Conservation (phyloP, 1,140 invertebrate genomes). For the Paracyclopina nana region DNA sequence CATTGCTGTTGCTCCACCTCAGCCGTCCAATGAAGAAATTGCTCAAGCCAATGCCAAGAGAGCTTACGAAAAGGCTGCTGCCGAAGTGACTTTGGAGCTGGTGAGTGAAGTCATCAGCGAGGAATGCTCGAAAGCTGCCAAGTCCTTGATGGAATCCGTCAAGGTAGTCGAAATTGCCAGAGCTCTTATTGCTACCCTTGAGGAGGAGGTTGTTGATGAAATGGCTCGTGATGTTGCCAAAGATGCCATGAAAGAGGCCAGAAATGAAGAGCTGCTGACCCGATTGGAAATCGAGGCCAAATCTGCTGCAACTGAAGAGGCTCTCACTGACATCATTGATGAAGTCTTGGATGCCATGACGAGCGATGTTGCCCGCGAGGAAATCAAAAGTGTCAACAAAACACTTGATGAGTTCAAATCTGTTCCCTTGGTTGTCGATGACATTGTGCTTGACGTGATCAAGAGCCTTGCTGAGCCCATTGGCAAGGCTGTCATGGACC, state of each 20-base stretch:
- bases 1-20: neutral
- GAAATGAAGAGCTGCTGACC: constrained; percentile 12
- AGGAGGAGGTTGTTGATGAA: neutral
- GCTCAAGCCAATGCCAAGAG: neutral
- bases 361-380: constrained; percentile 14
- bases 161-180: constrained; percentile 1
- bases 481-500: neutral
- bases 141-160: neutral
- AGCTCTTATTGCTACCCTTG: constrained; percentile 5
- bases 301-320: neutral
- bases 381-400: neutral
- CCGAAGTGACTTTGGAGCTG: neutral
- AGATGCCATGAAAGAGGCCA: constrained; percentile 15
- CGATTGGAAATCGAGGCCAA: neutral
- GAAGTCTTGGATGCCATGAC: constrained; percentile 5
- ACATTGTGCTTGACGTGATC: neutral
- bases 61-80: neutral
- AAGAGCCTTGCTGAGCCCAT: constrained; percentile 7
- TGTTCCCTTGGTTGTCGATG: neutral
- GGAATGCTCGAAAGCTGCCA: constrained; percentile 10
- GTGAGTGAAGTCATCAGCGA: constrained; percentile 9
- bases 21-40: neutral
- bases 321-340: constrained; percentile 8
- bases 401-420: neutral
- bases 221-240: constrained; percentile 3